Evolutionary conservation across 2,888 invertebrate species (phyloP).

Genomic region (Tenthredo distinguenda): DNA sequence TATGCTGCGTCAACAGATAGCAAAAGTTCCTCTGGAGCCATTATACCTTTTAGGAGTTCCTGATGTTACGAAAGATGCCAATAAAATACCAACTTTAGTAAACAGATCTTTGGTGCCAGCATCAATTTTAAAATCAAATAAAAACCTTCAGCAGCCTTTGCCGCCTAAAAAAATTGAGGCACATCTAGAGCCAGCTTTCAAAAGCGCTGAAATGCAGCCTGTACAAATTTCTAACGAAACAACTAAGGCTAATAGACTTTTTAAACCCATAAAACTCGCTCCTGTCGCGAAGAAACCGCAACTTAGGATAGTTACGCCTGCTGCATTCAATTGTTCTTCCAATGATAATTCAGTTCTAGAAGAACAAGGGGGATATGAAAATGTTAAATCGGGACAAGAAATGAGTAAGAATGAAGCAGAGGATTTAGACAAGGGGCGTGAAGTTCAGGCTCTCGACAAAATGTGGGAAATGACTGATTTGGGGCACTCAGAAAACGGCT

Average conservation of each 20-base stretch:
- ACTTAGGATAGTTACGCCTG: constrained; percentile 58
- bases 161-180: constrained; percentile 59
- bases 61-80: constrained; percentile 65
- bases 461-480: neutral
- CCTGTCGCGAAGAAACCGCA: constrained; percentile 63
- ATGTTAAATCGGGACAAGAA: neutral
- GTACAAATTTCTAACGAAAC: constrained; percentile 58
- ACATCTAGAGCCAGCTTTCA: constrained; percentile 65
- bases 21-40: constrained; percentile 61
- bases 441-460: neutral
- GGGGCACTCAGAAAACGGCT: neutral
- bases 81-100: constrained; percentile 69
- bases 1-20: constrained; percentile 25
- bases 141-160: constrained; percentile 67
- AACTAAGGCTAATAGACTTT: constrained; percentile 58
- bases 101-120: constrained; percentile 68
- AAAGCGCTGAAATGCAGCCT: constrained; percentile 71
- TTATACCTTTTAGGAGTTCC: constrained; percentile 68
- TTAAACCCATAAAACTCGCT: constrained; percentile 70
- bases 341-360: constrained; percentile 53
- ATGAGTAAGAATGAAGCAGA: neutral
- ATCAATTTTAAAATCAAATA: constrained; percentile 68
- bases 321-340: constrained; percentile 59
- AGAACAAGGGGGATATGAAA: constrained; percentile 14
- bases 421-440: neutral